phyloP scores from a whole-genome alignment of 2,888 invertebrate genomes.

The Amphipyra tragopoginis region DNA sequence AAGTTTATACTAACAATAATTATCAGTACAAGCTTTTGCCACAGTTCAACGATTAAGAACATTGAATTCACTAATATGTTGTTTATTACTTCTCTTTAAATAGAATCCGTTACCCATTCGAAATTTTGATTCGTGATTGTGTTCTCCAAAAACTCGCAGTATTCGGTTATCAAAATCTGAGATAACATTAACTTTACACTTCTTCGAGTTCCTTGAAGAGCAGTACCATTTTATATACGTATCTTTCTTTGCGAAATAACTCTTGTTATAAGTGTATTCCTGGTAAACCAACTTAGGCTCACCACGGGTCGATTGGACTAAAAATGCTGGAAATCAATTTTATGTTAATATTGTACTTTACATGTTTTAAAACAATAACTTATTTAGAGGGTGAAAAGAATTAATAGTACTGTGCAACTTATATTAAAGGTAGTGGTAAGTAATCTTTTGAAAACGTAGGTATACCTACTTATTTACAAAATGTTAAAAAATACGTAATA shows the following conservation, averaged over 20 bases:
- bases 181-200: slow-evolving; percentile 68
- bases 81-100: too few species aligned
- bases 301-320: slow-evolving; percentile 65
- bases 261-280: slow-evolving; percentile 67
- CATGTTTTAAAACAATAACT: neutral
- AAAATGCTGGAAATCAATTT: slow-evolving; percentile 53
- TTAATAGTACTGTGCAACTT: too few species aligned
- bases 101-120: too few species aligned
- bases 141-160: slow-evolving; percentile 35
- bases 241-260: slow-evolving; percentile 63
- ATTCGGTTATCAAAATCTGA: slow-evolving; percentile 57
- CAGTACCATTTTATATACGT: slow-evolving; percentile 72
- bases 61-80: too few species aligned
- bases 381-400: neutral
- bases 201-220: slow-evolving; percentile 68
- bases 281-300: slow-evolving; percentile 65
- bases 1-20: too few species aligned
- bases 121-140: slow-evolving; percentile 37
- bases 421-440: too few species aligned
- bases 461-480: too few species aligned
- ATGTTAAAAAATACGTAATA: too few species aligned
- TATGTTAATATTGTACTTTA: neutral
- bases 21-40: too few species aligned
- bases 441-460: too few species aligned
- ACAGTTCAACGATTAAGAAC: too few species aligned